These are phyloP conservation scores for Pterophyllum scalare DNA, from an alignment of 2,113 vertebrate genomes.

Conservation along the genomic window DNA sequence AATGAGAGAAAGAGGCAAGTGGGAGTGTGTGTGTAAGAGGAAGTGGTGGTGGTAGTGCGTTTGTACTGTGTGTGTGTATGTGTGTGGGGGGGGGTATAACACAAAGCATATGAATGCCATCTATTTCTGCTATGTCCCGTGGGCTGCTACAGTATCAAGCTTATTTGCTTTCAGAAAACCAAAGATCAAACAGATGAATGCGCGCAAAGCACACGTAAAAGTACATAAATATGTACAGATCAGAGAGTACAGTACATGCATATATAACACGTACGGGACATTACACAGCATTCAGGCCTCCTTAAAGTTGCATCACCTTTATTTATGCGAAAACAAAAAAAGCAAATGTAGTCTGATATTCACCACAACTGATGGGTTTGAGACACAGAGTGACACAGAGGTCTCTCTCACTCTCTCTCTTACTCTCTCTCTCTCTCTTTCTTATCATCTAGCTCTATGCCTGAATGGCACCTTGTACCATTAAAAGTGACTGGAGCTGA, in stretches of 20 bases:
- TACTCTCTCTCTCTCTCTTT: not conserved
- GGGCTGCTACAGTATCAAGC: slow-evolving; percentile 65
- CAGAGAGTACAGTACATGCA: not conserved
- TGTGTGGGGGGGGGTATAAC: slow-evolving; percentile 15
- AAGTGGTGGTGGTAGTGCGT: slow-evolving; percentile 18
- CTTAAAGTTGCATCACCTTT: slow-evolving; percentile 25
- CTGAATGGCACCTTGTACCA: not conserved
- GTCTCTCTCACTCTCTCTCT: not conserved
- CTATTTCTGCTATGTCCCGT: slow-evolving; percentile 73
- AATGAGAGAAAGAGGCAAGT: slow-evolving; percentile 62
- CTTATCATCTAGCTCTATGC: not conserved
- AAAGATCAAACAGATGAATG: slow-evolving; percentile 63
- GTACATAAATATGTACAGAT: not conserved
- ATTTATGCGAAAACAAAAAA: slow-evolving; percentile 13
- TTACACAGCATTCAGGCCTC: not conserved
- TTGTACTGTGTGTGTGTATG: not conserved
- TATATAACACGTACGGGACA: not conserved
- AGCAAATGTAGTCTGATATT: slow-evolving; percentile 4
- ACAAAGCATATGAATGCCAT: slow-evolving; percentile 62
- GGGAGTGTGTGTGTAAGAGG: slow-evolving; percentile 53
- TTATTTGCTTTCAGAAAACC: slow-evolving; percentile 66
- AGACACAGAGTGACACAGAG: not conserved
- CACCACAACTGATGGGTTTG: not conserved
- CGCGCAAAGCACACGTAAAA: not conserved
- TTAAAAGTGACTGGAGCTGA: not conserved